phyloP scores from a whole-genome alignment of 2,113 vertebrate genomes.

The Sinocyclocheilus rhinocerous region DNA sequence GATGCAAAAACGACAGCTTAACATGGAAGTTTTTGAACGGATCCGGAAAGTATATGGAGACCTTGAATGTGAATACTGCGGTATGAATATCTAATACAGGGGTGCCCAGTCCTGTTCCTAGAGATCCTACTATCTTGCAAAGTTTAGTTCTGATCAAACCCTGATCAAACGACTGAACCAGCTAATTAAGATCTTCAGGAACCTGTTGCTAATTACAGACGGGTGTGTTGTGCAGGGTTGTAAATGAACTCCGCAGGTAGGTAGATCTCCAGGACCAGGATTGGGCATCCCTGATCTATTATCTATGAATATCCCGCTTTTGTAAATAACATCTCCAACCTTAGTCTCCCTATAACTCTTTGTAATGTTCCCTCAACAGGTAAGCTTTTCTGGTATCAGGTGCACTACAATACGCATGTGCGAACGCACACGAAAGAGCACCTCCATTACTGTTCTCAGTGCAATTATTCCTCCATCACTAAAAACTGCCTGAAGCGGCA shows the following conservation, averaged over 20 bases:
- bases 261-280: no score
- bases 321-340: not conserved
- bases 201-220: no score
- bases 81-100: slow-evolving; percentile 74
- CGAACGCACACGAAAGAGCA: slow-evolving; percentile 97
- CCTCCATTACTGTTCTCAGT: slow-evolving; percentile 93
- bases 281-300: no score
- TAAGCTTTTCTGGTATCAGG: slow-evolving; percentile 98
- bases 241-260: no score
- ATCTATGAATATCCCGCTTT: no score
- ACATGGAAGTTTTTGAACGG: slow-evolving; percentile 81
- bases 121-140: no score
- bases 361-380: slow-evolving; percentile 70
- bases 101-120: no score
- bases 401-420: slow-evolving; percentile 93
- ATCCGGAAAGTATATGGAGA: slow-evolving; percentile 95
- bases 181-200: not conserved
- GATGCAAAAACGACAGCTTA: slow-evolving; percentile 88
- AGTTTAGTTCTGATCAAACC: no score
- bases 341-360: not conserved
- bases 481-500: slow-evolving; percentile 97
- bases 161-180: no score
- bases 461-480: slow-evolving; percentile 96
- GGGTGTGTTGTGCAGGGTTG: no score
- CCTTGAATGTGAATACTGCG: slow-evolving; percentile 97